Evolutionary conservation across 1,140 invertebrate species (phyloP).

Genomic region (Gonioctena quinquepunctata): DNA sequence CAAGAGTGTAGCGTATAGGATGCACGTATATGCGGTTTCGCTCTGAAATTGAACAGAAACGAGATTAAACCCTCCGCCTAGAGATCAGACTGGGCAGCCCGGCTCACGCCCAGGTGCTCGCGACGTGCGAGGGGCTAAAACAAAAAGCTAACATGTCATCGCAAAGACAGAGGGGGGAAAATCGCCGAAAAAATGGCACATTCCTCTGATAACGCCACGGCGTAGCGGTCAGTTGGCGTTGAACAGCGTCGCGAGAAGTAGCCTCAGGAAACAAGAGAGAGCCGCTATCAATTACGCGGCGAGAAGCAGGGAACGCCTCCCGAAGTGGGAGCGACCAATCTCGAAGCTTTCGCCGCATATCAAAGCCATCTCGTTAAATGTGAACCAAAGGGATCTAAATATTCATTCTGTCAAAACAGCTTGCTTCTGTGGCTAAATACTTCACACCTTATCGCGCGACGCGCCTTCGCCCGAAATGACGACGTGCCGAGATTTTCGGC

Average conservation of each 20-base stretch:
- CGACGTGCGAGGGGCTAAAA: slow-evolving; percentile 34
- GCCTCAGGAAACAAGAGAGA: slow-evolving; percentile 24
- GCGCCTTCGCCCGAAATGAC: slow-evolving; percentile 15
- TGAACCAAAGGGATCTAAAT: slow-evolving; percentile 51
- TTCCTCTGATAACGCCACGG: slow-evolving; percentile 50
- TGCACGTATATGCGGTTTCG: too few relatives aligned
- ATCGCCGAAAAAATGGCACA: slow-evolving; percentile 49
- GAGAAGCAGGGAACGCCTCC: slow-evolving; percentile 45
- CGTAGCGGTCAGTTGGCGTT: slow-evolving; percentile 45
- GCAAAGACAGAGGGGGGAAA: slow-evolving; percentile 29
- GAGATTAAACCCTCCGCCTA: too few relatives aligned
- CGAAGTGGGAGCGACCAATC: slow-evolving; percentile 55
- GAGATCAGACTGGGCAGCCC: slow-evolving; percentile 5
- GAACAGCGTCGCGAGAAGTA: slow-evolving; percentile 33
- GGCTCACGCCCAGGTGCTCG: slow-evolving; percentile 48
- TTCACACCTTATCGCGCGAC: slow-evolving; percentile 24
- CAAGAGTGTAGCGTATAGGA: too few relatives aligned
- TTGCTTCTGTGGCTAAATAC: slow-evolving; percentile 43
- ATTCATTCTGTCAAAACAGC: slow-evolving; percentile 55
- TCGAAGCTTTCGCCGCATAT: slow-evolving; percentile 48
- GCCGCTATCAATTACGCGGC: slow-evolving; percentile 39
- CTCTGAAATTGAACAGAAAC: too few relatives aligned
- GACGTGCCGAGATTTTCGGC: background rate
- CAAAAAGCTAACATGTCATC: slow-evolving; percentile 48
- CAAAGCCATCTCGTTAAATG: slow-evolving; percentile 53